Conservation (phyloP, 2,797 vertebrate genomes). For the Ciconia nigra region DNA sequence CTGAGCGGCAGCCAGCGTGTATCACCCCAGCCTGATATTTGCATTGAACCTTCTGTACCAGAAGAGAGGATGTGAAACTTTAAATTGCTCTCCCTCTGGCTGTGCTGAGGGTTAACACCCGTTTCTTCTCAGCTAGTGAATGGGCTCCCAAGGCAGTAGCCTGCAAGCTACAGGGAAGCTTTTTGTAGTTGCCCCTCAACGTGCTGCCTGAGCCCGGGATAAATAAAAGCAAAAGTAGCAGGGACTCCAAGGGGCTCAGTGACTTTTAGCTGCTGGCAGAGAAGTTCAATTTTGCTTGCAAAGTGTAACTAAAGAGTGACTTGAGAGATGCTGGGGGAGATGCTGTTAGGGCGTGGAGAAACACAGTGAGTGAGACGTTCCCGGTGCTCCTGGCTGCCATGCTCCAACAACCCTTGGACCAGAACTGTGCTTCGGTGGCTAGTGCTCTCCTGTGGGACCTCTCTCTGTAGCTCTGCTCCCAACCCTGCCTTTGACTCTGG, state of each 20-base stretch:
- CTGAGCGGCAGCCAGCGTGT: background rate
- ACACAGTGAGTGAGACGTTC: background rate
- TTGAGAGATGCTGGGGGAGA: background rate
- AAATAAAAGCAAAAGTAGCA: background rate
- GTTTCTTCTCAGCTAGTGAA: background rate
- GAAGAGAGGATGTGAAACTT: background rate
- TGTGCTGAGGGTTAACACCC: background rate
- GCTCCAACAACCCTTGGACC: background rate
- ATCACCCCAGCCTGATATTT: background rate
- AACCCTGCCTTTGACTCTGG: background rate
- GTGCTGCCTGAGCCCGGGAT: background rate
- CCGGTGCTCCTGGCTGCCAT: background rate
- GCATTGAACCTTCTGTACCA: background rate
- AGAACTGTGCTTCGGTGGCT: background rate
- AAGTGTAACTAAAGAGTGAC: background rate
- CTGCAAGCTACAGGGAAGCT: background rate
- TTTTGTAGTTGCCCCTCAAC: background rate
- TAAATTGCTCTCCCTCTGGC: background rate
- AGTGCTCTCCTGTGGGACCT: background rate
- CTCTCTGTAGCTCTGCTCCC: background rate
- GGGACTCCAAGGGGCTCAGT: background rate
- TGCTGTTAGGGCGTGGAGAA: background rate
- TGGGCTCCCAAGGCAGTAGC: background rate
- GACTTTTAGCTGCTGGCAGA: background rate
- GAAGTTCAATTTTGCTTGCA: background rate